Base-by-base conservation (phyloP, 2,113 vertebrate genomes). In the Equus quagga region DNA sequence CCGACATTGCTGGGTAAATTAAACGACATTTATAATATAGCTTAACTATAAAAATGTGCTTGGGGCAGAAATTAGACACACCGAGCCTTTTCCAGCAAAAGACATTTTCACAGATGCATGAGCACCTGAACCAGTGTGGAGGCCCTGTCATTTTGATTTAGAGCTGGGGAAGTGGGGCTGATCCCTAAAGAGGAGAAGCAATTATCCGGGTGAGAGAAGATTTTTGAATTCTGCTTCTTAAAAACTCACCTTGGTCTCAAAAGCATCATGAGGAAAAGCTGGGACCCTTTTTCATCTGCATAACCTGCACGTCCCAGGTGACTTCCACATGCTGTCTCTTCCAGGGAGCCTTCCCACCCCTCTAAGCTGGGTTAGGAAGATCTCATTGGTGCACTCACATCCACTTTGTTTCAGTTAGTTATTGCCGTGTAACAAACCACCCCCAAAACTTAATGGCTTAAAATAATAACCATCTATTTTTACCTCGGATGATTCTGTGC, bases 31-130 rank as follows among this genome's bases (percentile, higher is more conserved):
- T 96, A 70, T 85, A 97, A 97, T 94, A 96, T 93, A 97, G 97
- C 97, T 97, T 94, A 97, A 98, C 95, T 97, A 96, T 98, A 96
- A 96, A 98, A 98, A 95, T 97, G 89, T 82, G 6, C 98, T 97
- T 94, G 24, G 0, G 46, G 97, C 98, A 98, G 93, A 0, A 91
- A 56, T 98, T 97, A 97, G 96, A 98, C 94, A 93, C 80, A 96
- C 69, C 93, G 72, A 98, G 96, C 64, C 93, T 94, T 79, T 97
- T 97, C 97, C 93, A 70, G 97, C 72, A 82, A 92, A 92, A 98
- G 98, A 94, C 96, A 80, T 88, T 23, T 18, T 94, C 94, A 98
- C 96, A 97, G 97, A 86, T 0, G 79, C 95, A 72, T 70, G 97
- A 84, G 95, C 92, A 94, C 97, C 98, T 97, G 98, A 97, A 96